Evolutionary conservation across 2,888 invertebrate species (phyloP).

Genomic region (Polydrusus pterygomalis): DNA sequence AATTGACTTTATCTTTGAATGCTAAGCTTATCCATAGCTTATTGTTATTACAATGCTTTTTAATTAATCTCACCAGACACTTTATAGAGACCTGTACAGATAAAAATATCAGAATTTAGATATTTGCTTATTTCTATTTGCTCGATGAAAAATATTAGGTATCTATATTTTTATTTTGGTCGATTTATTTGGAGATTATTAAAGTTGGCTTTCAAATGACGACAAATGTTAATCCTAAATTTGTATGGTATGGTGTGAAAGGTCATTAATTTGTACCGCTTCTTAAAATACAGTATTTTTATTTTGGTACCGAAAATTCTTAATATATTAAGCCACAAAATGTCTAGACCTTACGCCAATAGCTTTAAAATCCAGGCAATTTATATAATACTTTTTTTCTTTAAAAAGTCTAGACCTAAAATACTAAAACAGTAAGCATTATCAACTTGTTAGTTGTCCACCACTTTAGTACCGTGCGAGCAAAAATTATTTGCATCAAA

Average conservation of each 20-base stretch:
- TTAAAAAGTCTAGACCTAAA: background rate
- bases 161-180: background rate
- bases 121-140: background rate
- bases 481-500: too few species aligned
- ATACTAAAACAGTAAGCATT: too few species aligned
- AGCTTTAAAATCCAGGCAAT: background rate
- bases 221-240: background rate
- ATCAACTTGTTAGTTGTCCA: too few species aligned
- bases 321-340: too few species aligned
- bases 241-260: constrained; percentile 10
- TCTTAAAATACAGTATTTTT: background rate
- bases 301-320: too few species aligned
- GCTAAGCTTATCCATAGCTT: too few species aligned
- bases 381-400: background rate
- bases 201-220: background rate
- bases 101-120: background rate
- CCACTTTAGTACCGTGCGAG: too few species aligned
- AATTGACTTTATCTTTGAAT: background rate
- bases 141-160: background rate
- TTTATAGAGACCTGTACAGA: background rate
- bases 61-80: background rate
- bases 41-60: background rate
- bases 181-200: background rate
- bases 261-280: background rate
- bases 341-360: constrained; percentile 2